Conservation (phyloP, 2,797 vertebrate genomes). For the Spondyliosoma cantharus region DNA sequence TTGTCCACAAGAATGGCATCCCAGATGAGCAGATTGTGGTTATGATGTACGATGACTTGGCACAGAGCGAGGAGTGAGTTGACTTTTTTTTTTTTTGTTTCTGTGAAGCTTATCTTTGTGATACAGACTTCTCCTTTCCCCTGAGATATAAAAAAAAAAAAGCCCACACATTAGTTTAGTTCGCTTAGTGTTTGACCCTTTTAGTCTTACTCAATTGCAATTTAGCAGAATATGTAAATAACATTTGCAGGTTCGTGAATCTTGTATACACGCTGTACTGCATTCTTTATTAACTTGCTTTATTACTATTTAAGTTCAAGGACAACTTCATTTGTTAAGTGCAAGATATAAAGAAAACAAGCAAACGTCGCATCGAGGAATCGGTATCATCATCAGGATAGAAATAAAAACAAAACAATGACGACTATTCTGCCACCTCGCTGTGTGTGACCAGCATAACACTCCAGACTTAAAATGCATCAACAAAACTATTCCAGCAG, state of each 20-base stretch:
- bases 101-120: background rate
- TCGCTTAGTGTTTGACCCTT: background rate
- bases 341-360: no score
- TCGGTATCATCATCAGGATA: no score
- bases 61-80: conserved; percentile 89
- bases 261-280: background rate
- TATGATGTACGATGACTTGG: conserved; percentile 99
- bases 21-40: conserved; percentile 96
- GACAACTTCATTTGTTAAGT: background rate
- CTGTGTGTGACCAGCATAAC: no score
- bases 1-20: conserved; percentile 94
- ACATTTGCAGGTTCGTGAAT: no score
- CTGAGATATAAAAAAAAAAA: background rate
- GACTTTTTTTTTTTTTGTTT: background rate
- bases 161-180: background rate
- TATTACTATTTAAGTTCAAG: background rate
- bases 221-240: background rate
- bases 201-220: background rate
- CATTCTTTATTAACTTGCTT: background rate
- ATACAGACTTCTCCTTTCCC: conserved; percentile 21
- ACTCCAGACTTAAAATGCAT: no score
- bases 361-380: no score
- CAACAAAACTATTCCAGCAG: no score
- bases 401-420: no score
- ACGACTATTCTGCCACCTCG: no score